Evolutionary conservation across 2,888 invertebrate species (phyloP), one percentile per base, ranked within the genome.

Genomic region (Sericinus montela): DNA sequence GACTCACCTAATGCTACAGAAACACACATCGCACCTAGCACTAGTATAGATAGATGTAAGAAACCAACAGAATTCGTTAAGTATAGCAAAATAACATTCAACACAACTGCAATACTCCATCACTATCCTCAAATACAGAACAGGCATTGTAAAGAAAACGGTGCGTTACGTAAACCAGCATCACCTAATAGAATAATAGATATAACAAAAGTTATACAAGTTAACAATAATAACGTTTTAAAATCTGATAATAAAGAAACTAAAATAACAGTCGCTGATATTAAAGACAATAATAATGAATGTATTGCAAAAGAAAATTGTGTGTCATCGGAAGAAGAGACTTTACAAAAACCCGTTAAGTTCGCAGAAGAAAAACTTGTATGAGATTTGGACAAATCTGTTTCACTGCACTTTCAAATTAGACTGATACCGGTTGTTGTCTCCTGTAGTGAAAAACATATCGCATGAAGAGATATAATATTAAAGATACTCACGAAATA

Each of bases 361-460:
- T 86, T 88, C 56, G 72, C 84, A 28, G 87, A 88, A 70, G 88
- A 88, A 58, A 88, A 88, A 51, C 83, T 88, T 61, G 87, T 88
- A 80, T 88, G 81, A 87, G 73, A 69, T 64, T 79, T 70, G 71
- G 73, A 73, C 71, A 64, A 52, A 57, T 62, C 60, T 39, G 72
- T 68, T 65, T 72, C 69, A 13, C 54, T 75, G 51, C 72, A 75
- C 56, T 76, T 75, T 61, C 63, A 67, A 52, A 60, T 75, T 41
- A 70, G 72, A 57, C 58, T 72, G 72, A 71, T 66, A 69, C 56
- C 62, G 60, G 49, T 59, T 63, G 36, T 65, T 63, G 61, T 65
- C 64, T 53, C 58, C 57, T 42, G 60, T 58, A 62, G 63, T 62
- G 58, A 74, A 69, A 69, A 66, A 76, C 76, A 76, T 73, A 75